A percentile compares a stretch with the other conserved stretches of the same genome.
These are phyloP conservation scores for Orius laevigatus DNA, from an alignment of 1,140 invertebrate genomes.

Conservation along the genomic window DNA sequence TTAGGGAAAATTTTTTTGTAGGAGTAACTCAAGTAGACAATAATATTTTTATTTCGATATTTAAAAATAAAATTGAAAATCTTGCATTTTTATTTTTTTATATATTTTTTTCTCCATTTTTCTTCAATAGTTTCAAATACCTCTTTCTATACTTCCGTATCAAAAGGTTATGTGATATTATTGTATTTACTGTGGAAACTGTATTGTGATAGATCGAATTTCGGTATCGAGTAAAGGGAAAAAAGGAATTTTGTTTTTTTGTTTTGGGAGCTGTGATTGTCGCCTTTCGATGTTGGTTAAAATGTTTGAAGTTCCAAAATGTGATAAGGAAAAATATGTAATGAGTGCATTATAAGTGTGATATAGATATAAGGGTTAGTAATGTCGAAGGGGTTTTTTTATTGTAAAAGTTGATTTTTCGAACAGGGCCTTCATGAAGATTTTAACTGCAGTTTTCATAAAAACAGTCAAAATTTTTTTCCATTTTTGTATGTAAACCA, in stretches of 20 bases:
- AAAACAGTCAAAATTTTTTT: background rate
- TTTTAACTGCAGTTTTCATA: background rate
- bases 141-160: conserved; percentile 1
- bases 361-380: conserved; percentile 12
- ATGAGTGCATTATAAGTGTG: conserved; percentile 15
- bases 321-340: conserved; percentile 11
- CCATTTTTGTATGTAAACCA: no score
- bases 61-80: no score
- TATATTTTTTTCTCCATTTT: background rate
- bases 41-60: no score
- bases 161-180: conserved; percentile 12
- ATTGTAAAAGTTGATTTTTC: background rate
- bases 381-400: background rate
- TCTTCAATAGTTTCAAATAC: conserved; percentile 1
- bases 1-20: no score
- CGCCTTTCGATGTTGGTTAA: background rate
- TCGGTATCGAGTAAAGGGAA: conserved; percentile 12
- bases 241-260: background rate
- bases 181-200: conserved; percentile 13
- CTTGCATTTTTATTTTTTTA: background rate
- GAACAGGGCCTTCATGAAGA: background rate
- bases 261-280: background rate
- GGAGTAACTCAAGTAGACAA: no score
- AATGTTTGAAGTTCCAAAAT: conserved; percentile 1
- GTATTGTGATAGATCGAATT: conserved; percentile 15